A percentile compares a stretch with the other conserved stretches of the same genome.
phyloP scores from a whole-genome alignment of 2,888 invertebrate species.

The Anarsia innoxiella region DNA sequence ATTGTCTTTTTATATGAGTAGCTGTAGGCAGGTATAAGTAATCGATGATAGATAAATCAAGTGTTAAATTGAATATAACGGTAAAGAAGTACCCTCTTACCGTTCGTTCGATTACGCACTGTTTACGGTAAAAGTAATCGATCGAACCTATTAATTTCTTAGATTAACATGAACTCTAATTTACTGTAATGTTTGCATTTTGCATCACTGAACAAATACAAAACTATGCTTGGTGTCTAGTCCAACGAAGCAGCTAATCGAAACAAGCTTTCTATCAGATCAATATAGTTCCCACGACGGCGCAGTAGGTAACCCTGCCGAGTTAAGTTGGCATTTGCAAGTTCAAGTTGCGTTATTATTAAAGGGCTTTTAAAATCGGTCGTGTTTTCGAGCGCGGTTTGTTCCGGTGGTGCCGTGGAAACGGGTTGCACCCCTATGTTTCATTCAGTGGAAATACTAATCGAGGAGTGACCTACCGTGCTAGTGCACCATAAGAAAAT shows the following conservation, averaged over 20 bases:
- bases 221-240: slow-evolving; percentile 22
- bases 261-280: slow-evolving; percentile 48
- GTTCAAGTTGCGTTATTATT: slow-evolving; percentile 20
- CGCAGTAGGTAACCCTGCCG: slow-evolving; percentile 54
- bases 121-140: too few relatives aligned
- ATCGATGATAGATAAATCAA: too few relatives aligned
- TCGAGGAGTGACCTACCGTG: neutral
- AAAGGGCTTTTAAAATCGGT: slow-evolving; percentile 35
- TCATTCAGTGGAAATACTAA: slow-evolving; percentile 31
- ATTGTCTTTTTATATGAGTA: too few relatives aligned
- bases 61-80: too few relatives aligned
- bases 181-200: slow-evolving; percentile 9
- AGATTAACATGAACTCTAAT: slow-evolving; percentile 6
- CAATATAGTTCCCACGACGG: slow-evolving; percentile 60
- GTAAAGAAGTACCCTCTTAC: too few relatives aligned
- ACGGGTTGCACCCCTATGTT: slow-evolving; percentile 39
- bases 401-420: slow-evolving; percentile 45
- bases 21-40: too few relatives aligned
- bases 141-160: too few relatives aligned
- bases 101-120: too few relatives aligned
- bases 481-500: neutral
- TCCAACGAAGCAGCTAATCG: slow-evolving; percentile 37
- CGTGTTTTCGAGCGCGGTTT: slow-evolving; percentile 35
- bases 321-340: slow-evolving; percentile 30
- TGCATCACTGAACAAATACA: slow-evolving; percentile 26